Base-by-base conservation (phyloP, 2,113 vertebrate species). In the Ciconia stormi region DNA sequence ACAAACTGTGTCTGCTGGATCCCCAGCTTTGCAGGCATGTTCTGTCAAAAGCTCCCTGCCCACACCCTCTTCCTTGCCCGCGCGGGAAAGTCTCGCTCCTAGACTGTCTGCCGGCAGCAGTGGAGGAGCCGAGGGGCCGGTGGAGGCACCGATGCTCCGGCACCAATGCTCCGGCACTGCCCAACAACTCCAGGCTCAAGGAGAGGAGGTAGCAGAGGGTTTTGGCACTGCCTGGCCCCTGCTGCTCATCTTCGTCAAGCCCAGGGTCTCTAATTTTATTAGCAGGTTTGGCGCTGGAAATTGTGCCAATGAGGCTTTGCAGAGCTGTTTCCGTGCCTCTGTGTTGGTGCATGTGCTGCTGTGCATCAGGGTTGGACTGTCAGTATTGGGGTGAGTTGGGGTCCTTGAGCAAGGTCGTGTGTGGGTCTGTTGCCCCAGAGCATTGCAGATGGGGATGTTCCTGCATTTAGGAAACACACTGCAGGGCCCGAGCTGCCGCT, bases 1-100 rank as follows among this genome's bases (percentile, higher is more conserved):
- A 90, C 90, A 92, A 94, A 90, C 71, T 44, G 71, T 91, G 91
- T 93, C 92, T 96, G 92, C 90, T 96, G 96, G 88, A 92, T 95
- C 79, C 12, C 80, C 85, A 63, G 90, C 66, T 96, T 78, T 66
- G 65, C 85, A 88, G 90, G 86, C 76, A 16, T 78, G 58, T 88
- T 96, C 92, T 70, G 11, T 88, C 74, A 30, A 49, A 90, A 92
- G 67, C 95, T 90, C 19, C 69, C 85, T 95, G 90, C 95, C 90
- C 76, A 92, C 55, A 71, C 34, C 65, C 85, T 95, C 87, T 80
- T 94, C 93, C 87, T 82, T 96, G 74, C 96, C 97, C 19, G 87
- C 29, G 8, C n/a, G 27, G 83, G 93, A 55, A 89, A 94, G 76
- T 93, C 95, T 95, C 70, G 15, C 95, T 97, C 97, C 95, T 58